A percentile compares a stretch with the other conserved stretches of the same genome.
These are phyloP conservation scores for Drosophila dives DNA, from an alignment of 2,888 invertebrate species.

Conservation along the genomic window DNA sequence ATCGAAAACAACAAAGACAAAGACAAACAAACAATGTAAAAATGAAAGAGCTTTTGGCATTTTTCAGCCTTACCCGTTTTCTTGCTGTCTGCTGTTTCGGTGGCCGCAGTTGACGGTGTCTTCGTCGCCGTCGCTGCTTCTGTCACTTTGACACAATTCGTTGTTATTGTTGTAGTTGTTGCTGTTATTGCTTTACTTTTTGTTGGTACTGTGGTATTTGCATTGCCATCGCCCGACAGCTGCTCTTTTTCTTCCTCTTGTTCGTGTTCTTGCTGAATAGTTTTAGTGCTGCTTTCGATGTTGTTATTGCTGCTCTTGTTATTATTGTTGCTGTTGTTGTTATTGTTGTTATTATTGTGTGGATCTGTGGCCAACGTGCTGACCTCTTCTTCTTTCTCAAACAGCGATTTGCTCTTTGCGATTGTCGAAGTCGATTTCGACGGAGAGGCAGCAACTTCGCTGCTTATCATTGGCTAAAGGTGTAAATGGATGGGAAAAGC, in stretches of 20 bases:
- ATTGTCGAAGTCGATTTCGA: conserved; percentile 45
- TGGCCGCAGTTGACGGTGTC: conserved; percentile 17
- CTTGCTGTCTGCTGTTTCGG: conserved; percentile 52
- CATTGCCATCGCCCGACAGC: conserved; percentile 56
- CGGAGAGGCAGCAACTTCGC: conserved; percentile 51
- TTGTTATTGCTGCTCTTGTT: conserved; percentile 36
- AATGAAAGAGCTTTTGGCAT: conserved; percentile 54
- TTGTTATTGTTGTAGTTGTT: conserved; percentile 29
- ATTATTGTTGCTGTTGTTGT: conserved; percentile 4
- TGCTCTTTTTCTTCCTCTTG: conserved; percentile 43
- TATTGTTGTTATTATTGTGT: conserved; percentile 48
- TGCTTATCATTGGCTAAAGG: conserved; percentile 38
- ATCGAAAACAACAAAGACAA: conserved; percentile 15
- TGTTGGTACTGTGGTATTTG: conserved; percentile 53
- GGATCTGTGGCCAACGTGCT: conserved; percentile 38
- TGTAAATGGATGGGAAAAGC: conserved; percentile 38
- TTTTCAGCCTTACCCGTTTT: conserved; percentile 56
- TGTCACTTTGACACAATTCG: conserved; percentile 56
- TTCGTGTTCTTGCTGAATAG: conserved; percentile 37
- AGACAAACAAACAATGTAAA: conserved; percentile 19
- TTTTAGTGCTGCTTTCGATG: conserved; percentile 36
- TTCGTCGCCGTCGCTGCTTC: conserved; percentile 32
- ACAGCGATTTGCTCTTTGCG: conserved; percentile 40
- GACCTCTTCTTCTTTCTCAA: conserved; percentile 36
- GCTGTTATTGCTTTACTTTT: conserved; percentile 27